Conservation (phyloP, 2,113 vertebrate species). For the Hippopotamus amphibius region DNA sequence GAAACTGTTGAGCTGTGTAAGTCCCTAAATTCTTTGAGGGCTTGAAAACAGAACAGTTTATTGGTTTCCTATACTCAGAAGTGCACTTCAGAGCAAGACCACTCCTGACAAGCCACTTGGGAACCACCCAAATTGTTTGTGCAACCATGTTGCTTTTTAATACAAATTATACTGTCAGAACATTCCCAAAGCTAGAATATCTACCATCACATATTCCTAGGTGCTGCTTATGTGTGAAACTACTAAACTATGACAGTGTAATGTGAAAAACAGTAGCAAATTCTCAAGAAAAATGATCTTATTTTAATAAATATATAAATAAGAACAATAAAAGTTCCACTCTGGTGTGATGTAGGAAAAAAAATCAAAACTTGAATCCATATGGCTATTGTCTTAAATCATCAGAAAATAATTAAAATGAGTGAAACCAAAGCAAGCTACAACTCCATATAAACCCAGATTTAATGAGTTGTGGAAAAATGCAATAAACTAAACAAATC, state of each 20-base stretch:
- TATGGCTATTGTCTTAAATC: constrained; percentile 69
- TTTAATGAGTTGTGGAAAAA: constrained; percentile 78
- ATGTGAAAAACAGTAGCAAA: not conserved
- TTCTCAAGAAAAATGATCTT: not conserved
- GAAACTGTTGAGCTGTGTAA: not conserved
- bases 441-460: constrained; percentile 43
- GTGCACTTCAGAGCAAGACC: not conserved
- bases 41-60: not conserved
- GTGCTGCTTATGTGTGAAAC: constrained; percentile 2
- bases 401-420: constrained; percentile 77
- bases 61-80: not conserved
- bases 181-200: not conserved
- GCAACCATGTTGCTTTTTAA: not conserved
- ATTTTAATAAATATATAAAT: not conserved
- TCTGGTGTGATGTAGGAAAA: not conserved
- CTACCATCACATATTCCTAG: not conserved
- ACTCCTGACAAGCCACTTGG: not conserved
- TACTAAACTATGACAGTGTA: not conserved
- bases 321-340: not conserved
- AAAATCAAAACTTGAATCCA: constrained; percentile 8
- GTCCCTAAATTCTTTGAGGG: not conserved
- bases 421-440: constrained; percentile 61
- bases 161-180: constrained; percentile 20
- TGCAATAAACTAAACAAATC: constrained; percentile 75
- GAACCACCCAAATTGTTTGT: not conserved